Conservation (phyloP, 2,888 invertebrate species). For the Deilephila elpenor region DNA sequence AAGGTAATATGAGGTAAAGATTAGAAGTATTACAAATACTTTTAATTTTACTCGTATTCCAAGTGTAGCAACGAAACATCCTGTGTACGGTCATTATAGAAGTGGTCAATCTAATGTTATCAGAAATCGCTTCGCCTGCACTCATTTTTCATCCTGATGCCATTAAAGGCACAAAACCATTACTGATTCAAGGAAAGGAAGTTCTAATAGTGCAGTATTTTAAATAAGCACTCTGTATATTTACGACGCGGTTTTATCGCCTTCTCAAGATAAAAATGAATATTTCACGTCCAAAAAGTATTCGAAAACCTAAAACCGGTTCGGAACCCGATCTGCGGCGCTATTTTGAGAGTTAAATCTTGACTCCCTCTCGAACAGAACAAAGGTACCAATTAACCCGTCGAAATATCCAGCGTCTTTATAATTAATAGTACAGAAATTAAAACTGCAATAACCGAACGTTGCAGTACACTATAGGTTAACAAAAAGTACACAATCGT, state of each 20-base stretch:
- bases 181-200: constrained; percentile 14
- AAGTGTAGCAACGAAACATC: neutral
- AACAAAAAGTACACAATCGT: constrained; percentile 74
- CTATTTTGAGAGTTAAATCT: constrained; percentile 64
- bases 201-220: constrained; percentile 19
- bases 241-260: neutral
- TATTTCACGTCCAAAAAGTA: constrained; percentile 7
- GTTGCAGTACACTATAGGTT: constrained; percentile 50
- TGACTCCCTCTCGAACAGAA: constrained; percentile 59
- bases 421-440: constrained; percentile 78
- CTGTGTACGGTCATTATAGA: constrained; percentile 1
- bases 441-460: constrained; percentile 71
- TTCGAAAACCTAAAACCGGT: constrained; percentile 43
- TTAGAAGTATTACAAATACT: neutral
- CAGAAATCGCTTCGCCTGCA: constrained; percentile 10
- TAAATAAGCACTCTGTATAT: constrained; percentile 5
- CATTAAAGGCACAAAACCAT: constrained; percentile 10
- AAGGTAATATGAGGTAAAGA: no score
- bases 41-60: no score
- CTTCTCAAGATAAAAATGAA: constrained; percentile 4
- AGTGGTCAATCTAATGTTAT: neutral
- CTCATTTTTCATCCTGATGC: constrained; percentile 17
- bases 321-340: constrained; percentile 47
- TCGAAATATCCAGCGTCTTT: constrained; percentile 72
- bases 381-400: constrained; percentile 74